Conservation (phyloP, 2,113 vertebrate genomes). For the Rhynchomys soricoides region DNA sequence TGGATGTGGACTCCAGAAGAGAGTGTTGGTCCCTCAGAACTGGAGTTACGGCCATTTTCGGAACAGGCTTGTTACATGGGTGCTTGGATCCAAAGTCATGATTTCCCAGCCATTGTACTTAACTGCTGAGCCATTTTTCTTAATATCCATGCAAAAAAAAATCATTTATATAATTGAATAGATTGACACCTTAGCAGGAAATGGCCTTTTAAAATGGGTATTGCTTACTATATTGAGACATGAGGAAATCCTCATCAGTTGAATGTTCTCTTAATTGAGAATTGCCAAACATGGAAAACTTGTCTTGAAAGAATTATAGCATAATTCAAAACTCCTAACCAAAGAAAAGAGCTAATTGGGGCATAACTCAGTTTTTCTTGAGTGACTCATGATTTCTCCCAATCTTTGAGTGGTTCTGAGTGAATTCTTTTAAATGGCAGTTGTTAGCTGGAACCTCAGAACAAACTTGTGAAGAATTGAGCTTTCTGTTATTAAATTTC, state of each 20-base stretch:
- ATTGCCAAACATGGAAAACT: slow-evolving; percentile 32
- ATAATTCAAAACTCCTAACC: slow-evolving; percentile 54
- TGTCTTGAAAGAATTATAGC: slow-evolving; percentile 61
- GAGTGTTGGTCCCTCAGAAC: too few relatives aligned
- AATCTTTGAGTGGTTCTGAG: slow-evolving; percentile 45
- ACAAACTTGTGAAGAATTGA: slow-evolving; percentile 33
- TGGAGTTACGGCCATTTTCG: not conserved
- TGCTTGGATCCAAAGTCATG: too few relatives aligned
- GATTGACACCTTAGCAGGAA: not conserved
- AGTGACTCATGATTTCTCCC: slow-evolving; percentile 57
- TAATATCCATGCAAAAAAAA: slow-evolving; percentile 4
- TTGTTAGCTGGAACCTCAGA: slow-evolving; percentile 66
- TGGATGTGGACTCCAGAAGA: not conserved
- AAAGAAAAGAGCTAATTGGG: slow-evolving; percentile 39
- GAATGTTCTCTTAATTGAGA: slow-evolving; percentile 33
- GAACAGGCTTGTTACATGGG: not conserved
- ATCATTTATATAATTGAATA: slow-evolving; percentile 32
- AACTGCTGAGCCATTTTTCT: not conserved
- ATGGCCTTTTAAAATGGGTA: slow-evolving; percentile 18
- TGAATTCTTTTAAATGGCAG: slow-evolving; percentile 48
- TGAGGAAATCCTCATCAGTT: not conserved
- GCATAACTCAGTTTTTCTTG: slow-evolving; percentile 57
- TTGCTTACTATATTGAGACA: slow-evolving; percentile 36
- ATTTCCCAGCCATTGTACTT: not conserved
- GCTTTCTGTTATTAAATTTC: slow-evolving; percentile 56